Evolutionary conservation across 2,888 invertebrate species (phyloP).

Genomic region (Tuta absoluta): DNA sequence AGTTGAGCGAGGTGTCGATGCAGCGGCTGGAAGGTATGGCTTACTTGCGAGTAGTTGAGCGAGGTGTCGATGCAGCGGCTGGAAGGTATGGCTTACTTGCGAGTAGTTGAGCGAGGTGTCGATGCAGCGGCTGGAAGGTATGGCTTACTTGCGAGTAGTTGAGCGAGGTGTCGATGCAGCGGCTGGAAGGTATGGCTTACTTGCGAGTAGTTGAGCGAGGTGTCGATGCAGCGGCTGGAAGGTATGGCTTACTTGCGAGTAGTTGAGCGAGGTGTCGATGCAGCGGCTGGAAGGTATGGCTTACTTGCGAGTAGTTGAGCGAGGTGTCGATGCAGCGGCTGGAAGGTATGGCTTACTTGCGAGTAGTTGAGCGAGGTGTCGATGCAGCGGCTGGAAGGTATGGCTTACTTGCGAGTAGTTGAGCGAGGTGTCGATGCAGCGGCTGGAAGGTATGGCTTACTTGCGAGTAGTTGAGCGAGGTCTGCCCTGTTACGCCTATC

Average conservation of each 20-base stretch:
- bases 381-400: constrained; percentile 96
- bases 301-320: constrained; percentile 89
- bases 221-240: constrained; percentile 97
- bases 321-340: constrained; percentile 97
- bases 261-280: constrained; percentile 97
- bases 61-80: constrained; percentile 97
- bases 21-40: constrained; percentile 93
- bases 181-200: constrained; percentile 92
- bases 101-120: constrained; percentile 97
- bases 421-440: constrained; percentile 94
- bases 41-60: constrained; percentile 89
- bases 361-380: constrained; percentile 97
- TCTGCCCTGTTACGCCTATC: too few relatives aligned
- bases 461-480: constrained; percentile 92
- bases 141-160: constrained; percentile 87
- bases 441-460: constrained; percentile 92
- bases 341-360: constrained; percentile 86
- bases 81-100: constrained; percentile 86
- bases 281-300: constrained; percentile 93
- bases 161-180: constrained; percentile 94
- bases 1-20: constrained; percentile 97
- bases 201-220: constrained; percentile 92
- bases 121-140: constrained; percentile 96
- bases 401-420: constrained; percentile 87
- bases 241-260: constrained; percentile 84